These are phyloP conservation scores for Pseudomyrmex sp. DNA, from an alignment of 1,140 invertebrate species.

Conservation along the genomic window DNA sequence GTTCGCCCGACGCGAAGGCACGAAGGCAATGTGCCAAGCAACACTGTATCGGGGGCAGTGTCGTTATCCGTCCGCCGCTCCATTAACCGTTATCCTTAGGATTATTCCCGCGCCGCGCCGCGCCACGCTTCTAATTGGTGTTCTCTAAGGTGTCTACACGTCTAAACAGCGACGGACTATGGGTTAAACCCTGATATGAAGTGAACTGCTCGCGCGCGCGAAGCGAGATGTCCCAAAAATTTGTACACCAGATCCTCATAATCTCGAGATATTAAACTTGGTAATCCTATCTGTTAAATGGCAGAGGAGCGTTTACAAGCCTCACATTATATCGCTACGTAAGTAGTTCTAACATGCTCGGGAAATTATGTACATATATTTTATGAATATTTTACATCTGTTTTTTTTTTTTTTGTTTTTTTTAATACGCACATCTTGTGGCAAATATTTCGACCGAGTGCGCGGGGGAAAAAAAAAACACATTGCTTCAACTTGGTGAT, in stretches of 20 bases:
- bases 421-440: too few species aligned
- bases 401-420: too few species aligned
- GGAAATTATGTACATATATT: not conserved
- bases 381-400: too few species aligned
- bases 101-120: constrained; percentile 43
- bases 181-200: not conserved
- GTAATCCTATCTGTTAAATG: constrained; percentile 10
- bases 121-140: constrained; percentile 36
- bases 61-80: constrained; percentile 40
- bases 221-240: constrained; percentile 1
- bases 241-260: constrained; percentile 1
- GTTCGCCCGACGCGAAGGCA: constrained; percentile 31
- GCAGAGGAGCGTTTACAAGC: not conserved
- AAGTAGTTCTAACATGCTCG: not conserved
- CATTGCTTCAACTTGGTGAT: not conserved
- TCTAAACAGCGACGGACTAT: constrained; percentile 1
- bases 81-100: constrained; percentile 55
- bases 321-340: too few species aligned
- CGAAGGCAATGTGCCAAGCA: constrained; percentile 43
- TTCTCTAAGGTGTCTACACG: constrained; percentile 31
- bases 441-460: too few species aligned
- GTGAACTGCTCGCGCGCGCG: constrained; percentile 1
- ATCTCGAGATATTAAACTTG: not conserved
- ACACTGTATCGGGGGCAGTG: constrained; percentile 23
- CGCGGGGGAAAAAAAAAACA: too few species aligned